Evolutionary conservation across 2,113 vertebrate species (phyloP).

Genomic region (Saguinus midas): DNA sequence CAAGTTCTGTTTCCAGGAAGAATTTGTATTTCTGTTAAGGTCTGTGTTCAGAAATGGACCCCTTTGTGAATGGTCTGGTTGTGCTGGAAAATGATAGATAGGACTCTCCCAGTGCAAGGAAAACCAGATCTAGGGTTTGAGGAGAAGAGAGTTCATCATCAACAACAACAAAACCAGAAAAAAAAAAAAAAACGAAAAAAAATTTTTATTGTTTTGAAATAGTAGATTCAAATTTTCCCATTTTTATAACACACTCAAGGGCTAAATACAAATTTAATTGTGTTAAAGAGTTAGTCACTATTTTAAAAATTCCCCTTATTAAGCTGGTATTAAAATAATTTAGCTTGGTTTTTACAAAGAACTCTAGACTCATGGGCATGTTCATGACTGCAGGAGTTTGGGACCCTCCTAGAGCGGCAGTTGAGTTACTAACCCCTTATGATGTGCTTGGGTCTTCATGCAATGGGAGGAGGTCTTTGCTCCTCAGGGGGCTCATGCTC

Average conservation of each 20-base stretch:
- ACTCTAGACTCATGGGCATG: not conserved
- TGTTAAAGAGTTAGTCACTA: not conserved
- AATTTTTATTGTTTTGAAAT: slow-evolving; percentile 13
- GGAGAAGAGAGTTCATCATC: not conserved
- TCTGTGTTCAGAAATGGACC: slow-evolving; percentile 31
- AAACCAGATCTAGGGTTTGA: not conserved
- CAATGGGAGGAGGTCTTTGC: not conserved
- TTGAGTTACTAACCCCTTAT: not conserved
- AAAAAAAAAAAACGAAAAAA: not conserved
- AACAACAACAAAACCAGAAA: not conserved
- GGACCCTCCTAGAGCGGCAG: too few relatives aligned
- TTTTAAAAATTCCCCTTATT: slow-evolving; percentile 36
- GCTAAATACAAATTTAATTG: not conserved
- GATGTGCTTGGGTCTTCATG: not conserved
- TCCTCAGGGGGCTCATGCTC: too few relatives aligned
- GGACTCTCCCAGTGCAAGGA: not conserved
- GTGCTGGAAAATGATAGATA: not conserved
- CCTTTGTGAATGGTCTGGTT: slow-evolving; percentile 28
- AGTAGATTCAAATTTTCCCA: not conserved
- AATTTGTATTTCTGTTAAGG: slow-evolving; percentile 10
- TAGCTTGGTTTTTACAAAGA: not conserved
- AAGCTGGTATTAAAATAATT: not conserved
- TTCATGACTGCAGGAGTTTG: not conserved
- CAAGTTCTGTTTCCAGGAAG: slow-evolving; percentile 68
- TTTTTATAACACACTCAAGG: not conserved